Conservation (phyloP, 1,140 invertebrate genomes). For the Eurosta solidaginis region DNA sequence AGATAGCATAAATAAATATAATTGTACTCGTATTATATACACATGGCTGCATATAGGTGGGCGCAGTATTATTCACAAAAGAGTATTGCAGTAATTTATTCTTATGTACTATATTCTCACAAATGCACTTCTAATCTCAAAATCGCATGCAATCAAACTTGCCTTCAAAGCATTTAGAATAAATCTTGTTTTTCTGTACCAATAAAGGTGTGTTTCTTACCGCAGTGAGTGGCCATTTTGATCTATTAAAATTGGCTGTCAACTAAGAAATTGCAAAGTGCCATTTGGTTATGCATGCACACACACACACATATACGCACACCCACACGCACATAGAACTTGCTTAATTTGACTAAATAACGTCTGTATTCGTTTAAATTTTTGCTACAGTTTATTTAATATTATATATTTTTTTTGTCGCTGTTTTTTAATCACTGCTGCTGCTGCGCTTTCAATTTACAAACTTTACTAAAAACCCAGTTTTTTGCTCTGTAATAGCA, state of each 20-base stretch:
- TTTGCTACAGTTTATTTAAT: neutral
- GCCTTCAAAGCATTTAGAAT: neutral
- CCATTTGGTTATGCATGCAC: neutral
- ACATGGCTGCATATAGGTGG: too few relatives aligned
- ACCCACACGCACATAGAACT: neutral
- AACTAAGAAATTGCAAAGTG: conserved; percentile 2
- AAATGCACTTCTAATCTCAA: too few relatives aligned
- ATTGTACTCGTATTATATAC: too few relatives aligned
- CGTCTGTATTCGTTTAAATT: neutral
- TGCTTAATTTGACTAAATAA: too few relatives aligned
- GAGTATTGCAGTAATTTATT: too few relatives aligned
- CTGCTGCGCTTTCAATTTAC: neutral
- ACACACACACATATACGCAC: neutral
- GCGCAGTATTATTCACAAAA: too few relatives aligned
- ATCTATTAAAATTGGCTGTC: conserved; percentile 22
- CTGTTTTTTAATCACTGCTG: neutral
- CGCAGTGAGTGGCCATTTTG: neutral
- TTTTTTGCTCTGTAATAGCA: neutral
- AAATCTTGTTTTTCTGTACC: neutral
- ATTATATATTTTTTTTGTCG: neutral
- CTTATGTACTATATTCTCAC: too few relatives aligned
- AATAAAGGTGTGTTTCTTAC: neutral
- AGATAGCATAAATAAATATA: too few relatives aligned
- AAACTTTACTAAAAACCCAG: neutral
- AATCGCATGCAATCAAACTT: neutral